Evolutionary conservation across 2,113 vertebrate species (phyloP), one percentile per base, ranked within the genome.

Genomic region (Saccopteryx leptura): DNA sequence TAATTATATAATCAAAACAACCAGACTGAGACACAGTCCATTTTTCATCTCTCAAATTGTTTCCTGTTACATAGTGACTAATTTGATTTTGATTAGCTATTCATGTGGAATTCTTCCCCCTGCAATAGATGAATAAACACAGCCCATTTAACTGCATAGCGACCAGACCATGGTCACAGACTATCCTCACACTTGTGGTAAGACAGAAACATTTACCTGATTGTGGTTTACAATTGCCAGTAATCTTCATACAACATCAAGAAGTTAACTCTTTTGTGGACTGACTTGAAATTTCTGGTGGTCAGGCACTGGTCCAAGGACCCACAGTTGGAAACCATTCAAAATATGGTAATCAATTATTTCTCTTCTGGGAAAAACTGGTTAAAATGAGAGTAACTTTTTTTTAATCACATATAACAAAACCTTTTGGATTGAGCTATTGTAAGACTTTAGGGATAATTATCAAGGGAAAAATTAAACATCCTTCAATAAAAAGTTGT

Each of bases 391-490:
- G 17, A 52, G 7, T 39, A 80, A 84, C 65, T 85, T 52, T 85
- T 78, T 65, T 76, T 39, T 39, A 39, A 83, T 87, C 72, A 39
- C 4, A 58, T 66, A 3, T 61, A 89, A 81, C 39, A 90, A 66
- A 75, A 91, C 39, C 58, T 94, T 46, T 86, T 88, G 4, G 48
- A 83, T n/a, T 89, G n/a, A 94, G 50, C 19, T 63, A 86, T 68
- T 91, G 24, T 83, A 69, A 82, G 31, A 79, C 13, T 50, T 66
- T n/a, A 92, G 60, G 19, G n/a, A 63, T 84, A 81, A 85, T 91
- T 92, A 75, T 60, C 75, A 88, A 69, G 63, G 46, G 65, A 89
- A 88, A 86, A 46, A 69, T 7, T 89, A 96, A 94, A 18, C n/a
- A 76, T 96, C 9, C 50, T 91, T 93, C 60, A 69, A 87, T 93